These are phyloP conservation scores for Cynaeus angustus DNA, from an alignment of 2,888 invertebrate species.

Conservation along the genomic window DNA sequence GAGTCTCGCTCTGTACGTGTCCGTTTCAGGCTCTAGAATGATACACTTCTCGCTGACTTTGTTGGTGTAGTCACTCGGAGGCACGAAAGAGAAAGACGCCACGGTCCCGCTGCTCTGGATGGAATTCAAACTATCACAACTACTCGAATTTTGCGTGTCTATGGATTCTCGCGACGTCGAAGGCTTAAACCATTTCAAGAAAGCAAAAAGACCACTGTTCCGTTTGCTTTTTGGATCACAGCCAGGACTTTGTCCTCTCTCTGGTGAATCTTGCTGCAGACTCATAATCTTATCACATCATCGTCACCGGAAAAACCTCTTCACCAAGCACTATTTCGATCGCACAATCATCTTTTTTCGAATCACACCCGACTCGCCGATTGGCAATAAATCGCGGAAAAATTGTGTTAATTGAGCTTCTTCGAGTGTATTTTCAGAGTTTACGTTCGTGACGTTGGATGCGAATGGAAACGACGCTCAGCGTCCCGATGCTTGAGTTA, in stretches of 20 bases:
- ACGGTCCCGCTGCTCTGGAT: slow-evolving; percentile 83
- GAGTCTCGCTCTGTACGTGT: slow-evolving; percentile 77
- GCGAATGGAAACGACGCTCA: slow-evolving; percentile 53
- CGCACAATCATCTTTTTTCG: background rate
- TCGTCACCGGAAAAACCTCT: slow-evolving; percentile 53
- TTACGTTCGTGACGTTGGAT: slow-evolving; percentile 49
- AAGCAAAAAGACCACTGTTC: slow-evolving; percentile 75
- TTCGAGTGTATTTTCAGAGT: slow-evolving; percentile 57
- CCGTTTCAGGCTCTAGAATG: slow-evolving; percentile 76
- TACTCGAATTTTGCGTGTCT: slow-evolving; percentile 68
- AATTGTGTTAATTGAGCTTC: slow-evolving; percentile 27
- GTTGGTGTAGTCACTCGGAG: slow-evolving; percentile 73
- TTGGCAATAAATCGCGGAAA: slow-evolving; percentile 36
- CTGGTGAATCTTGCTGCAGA: slow-evolving; percentile 59
- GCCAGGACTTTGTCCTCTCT: slow-evolving; percentile 69
- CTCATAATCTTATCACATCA: slow-evolving; percentile 62
- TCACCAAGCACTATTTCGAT: slow-evolving; percentile 31
- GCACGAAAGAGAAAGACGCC: slow-evolving; percentile 81
- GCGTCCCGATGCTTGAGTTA: slow-evolving; percentile 64
- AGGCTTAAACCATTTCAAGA: slow-evolving; percentile 84
- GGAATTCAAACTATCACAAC: slow-evolving; percentile 79
- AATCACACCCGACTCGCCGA: slow-evolving; percentile 41
- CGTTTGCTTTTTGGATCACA: slow-evolving; percentile 69
- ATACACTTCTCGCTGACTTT: slow-evolving; percentile 71
- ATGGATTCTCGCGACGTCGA: slow-evolving; percentile 69